Conservation (phyloP, 2,113 vertebrate species). For the Peromyscus polionotus region DNA sequence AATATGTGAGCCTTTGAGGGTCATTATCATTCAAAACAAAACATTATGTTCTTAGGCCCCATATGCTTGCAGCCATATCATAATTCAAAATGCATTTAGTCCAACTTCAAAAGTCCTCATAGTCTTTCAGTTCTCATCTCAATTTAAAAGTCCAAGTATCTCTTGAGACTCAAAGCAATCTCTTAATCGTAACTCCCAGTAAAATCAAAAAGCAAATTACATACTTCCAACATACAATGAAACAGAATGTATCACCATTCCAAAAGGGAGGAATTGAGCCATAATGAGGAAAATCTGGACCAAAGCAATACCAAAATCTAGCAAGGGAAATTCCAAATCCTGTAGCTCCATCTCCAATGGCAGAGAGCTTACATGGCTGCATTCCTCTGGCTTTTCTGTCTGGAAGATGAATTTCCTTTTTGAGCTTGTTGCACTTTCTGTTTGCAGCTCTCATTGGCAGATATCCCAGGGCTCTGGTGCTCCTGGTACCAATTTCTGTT, state of each 20-base stretch:
- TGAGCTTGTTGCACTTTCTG: not conserved
- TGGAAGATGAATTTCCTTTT: not conserved
- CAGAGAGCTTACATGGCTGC: not conserved
- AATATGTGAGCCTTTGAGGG: not conserved
- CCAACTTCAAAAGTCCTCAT: not conserved
- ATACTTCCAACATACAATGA: not conserved
- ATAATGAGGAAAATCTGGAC: not conserved
- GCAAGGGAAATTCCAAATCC: not conserved
- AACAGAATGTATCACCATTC: not conserved
- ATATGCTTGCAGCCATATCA: not conserved
- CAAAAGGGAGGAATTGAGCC: not conserved
- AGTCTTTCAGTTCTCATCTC: not conserved
- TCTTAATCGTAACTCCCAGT: not conserved
- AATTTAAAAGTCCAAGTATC: not conserved
- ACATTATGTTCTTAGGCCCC: not conserved
- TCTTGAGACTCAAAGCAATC: not conserved
- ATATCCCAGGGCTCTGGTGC: not conserved
- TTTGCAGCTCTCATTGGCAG: not conserved
- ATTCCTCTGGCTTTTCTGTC: not conserved
- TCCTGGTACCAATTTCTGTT: not conserved
- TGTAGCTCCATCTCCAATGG: not conserved
- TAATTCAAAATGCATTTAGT: not conserved
- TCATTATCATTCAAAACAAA: not conserved
- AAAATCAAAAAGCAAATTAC: not conserved
- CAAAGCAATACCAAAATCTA: not conserved